Conservation (phyloP, 2,888 invertebrate species). For the Agrotis clavis region DNA sequence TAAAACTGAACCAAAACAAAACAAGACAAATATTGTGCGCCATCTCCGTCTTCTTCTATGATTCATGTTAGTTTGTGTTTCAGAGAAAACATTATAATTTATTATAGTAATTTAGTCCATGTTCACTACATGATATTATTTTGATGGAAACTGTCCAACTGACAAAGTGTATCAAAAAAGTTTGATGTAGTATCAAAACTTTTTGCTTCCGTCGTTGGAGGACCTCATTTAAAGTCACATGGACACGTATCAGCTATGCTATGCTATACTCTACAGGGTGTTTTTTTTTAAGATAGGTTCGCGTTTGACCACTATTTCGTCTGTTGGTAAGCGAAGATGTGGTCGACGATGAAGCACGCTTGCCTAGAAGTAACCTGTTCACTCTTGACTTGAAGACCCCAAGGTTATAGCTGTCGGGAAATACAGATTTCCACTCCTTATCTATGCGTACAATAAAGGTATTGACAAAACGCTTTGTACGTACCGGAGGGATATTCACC, state of each 20-base stretch:
- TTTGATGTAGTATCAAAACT: neutral
- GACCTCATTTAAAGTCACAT: neutral
- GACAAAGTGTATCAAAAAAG: slow-evolving; percentile 16
- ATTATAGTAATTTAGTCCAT: slow-evolving; percentile 47
- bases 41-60: slow-evolving; percentile 48
- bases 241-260: neutral
- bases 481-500: too few relatives aligned
- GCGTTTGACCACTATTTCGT: too few relatives aligned
- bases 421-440: too few relatives aligned
- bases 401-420: too few relatives aligned
- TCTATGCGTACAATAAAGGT: too few relatives aligned
- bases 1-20: slow-evolving; percentile 75
- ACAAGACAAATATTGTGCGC: slow-evolving; percentile 63
- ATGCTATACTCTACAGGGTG: too few relatives aligned
- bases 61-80: slow-evolving; percentile 56
- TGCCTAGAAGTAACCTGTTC: too few relatives aligned
- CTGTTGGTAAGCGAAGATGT: too few relatives aligned
- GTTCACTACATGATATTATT: slow-evolving; percentile 57
- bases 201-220: neutral
- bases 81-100: slow-evolving; percentile 51
- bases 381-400: too few relatives aligned
- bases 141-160: slow-evolving; percentile 43
- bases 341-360: too few relatives aligned
- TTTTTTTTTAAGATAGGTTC: too few relatives aligned
- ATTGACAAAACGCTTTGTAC: too few relatives aligned